Evolutionary conservation across 1,140 invertebrate species (phyloP), one percentile per base, ranked within the genome.

Genomic region (Lycorma delicatula): DNA sequence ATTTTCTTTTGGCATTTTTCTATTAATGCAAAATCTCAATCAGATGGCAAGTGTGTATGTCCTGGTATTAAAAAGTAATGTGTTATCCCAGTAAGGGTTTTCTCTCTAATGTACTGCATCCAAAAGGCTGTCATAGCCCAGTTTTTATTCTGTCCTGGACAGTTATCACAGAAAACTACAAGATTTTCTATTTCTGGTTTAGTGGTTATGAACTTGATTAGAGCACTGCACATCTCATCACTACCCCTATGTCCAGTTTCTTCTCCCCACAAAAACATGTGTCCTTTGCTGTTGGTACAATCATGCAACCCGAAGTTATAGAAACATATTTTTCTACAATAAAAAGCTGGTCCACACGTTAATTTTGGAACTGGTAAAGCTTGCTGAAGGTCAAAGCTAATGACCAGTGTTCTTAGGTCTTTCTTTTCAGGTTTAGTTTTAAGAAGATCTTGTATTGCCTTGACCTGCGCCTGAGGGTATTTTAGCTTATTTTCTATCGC

Each of bases 261-360:
- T 50, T 64, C 58, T 34, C 63, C 54, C 56, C 63, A 62, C 26
- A 64, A 28, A 59, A 54, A 62, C 60, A 64, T 62, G 34, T 50
- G 55, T 16, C 49, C 60, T 16, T 4, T 31, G 55, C 51, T 44
- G 51, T 48, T 62, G 11, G 54, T 50, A 22, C 63, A 49, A 31
- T 65, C 44, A 52, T 64, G 57, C 55, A 65, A 56, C 11, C 49
- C 48, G 12, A 64, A 52, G 36, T 62, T 59, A 47, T 62, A 64
- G 3, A 54, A 58, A 50, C 58, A 65, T 16, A 65, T 47, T 31
- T 65, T 58, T 44, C 60, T 25, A 7, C 27, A 58, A 48, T 64
- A 64, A 51, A 59, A 64, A 23, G 48, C 29, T 1, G 31, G 36
- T n/a, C 58, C 50, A 49, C 54, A 53, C 25, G 58, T 23, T 13